Base-by-base conservation (phyloP, 2,797 vertebrate species). In the Neostethus bicornis region DNA sequence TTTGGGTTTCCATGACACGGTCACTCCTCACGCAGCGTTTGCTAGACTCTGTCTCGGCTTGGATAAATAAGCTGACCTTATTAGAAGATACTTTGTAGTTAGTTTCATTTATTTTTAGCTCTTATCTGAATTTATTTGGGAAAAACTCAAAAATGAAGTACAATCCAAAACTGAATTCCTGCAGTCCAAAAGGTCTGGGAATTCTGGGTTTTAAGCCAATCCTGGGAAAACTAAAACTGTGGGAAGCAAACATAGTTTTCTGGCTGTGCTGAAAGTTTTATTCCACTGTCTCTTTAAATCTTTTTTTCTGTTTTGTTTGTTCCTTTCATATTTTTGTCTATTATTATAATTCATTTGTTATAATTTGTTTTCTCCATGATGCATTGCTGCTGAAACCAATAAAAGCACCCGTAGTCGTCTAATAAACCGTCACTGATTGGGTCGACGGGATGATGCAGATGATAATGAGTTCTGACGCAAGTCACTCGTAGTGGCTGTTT, bases 1-100 rank as follows among this genome's bases (percentile, higher is more conserved):
- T 64, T 31, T 45, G 28, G 20, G 51, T 43, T 50, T 41, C 43
- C 41, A 35, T 66, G 46, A 45, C 35, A 12, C 3, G 28, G 10
- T 34, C 42, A 2, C 10, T 38, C 51, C 11, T 16, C 52, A n/a
- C 37, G 45, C 55, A 67, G 44, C 63, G 52, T 25, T 9, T 24
- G 14, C 23, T 47, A 24, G 20, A 41, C 51, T 54, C 19, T n/a
- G 1, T 32, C 31, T 19, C 16, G 14, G 20, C 62, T 49, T 13
- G 16, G 26, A 46, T 11, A 14, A 13, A 1, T 8, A 14, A 14
- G 12, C n/a, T 48, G 25, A 24, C 19, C 25, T 48, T 29, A 19
- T 29, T 10, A 32, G 19, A 20, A 24, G 21, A 5, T 21, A 31
- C 24, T 25, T 20, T 46, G 9, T 14, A 16, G 0, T 21, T 25